Percentiles rank a stretch among this genome's conserved stretches.
Evolutionary conservation across 2,888 invertebrate genomes (phyloP).

Genomic region (Lamellibrachia columna): DNA sequence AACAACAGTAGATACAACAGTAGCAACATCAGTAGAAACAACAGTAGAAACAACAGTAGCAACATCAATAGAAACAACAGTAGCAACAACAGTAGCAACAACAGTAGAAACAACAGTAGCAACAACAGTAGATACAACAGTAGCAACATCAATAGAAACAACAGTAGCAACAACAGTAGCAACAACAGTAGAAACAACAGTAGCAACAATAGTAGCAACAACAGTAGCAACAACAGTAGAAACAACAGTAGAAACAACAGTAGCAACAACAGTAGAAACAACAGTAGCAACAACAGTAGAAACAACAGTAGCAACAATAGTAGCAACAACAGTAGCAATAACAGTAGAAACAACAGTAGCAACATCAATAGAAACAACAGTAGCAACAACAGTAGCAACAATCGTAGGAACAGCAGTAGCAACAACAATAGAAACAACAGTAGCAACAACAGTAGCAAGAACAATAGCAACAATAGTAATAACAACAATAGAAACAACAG

Average conservation of each 20-base stretch:
- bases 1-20: background rate
- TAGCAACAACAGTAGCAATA: background rate
- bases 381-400: background rate
- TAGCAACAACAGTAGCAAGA: background rate
- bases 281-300: background rate
- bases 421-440: too few relatives aligned
- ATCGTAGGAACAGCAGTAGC: background rate
- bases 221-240: background rate
- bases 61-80: too few relatives aligned
- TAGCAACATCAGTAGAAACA: background rate
- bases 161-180: too few relatives aligned
- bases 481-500: background rate
- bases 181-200: background rate
- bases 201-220: background rate
- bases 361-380: background rate
- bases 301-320: background rate
- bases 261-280: conserved; percentile 1
- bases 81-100: background rate
- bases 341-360: conserved; percentile 5
- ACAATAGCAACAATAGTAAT: background rate
- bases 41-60: too few relatives aligned
- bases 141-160: background rate
- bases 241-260: conserved; percentile 13
- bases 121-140: background rate
- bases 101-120: background rate